Evolutionary conservation across 2,888 invertebrate genomes (phyloP).

Genomic region (Watsonalla binaria): DNA sequence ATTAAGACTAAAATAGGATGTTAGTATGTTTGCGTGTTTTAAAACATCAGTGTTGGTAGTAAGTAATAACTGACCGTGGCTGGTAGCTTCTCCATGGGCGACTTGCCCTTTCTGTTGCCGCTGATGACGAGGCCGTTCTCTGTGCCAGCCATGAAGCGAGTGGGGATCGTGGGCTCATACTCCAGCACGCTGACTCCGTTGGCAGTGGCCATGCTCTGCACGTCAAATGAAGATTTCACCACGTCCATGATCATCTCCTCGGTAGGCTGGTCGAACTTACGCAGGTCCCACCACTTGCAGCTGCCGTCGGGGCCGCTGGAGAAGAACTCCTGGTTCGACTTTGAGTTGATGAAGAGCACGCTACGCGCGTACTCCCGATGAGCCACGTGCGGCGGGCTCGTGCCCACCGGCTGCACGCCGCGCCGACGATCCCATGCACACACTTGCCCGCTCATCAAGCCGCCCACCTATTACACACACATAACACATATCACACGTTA

Average conservation of each 20-base stretch:
- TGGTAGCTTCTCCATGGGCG: conserved; percentile 81
- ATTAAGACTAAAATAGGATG: no score
- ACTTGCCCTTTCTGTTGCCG: conserved; percentile 85
- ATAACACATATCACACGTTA: background rate
- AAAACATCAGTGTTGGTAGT: background rate
- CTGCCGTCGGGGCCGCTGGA: conserved; percentile 94
- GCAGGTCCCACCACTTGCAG: conserved; percentile 88
- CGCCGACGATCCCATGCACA: conserved; percentile 87
- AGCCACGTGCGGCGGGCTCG: conserved; percentile 86
- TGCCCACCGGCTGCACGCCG: conserved; percentile 83
- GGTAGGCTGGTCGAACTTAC: conserved; percentile 80
- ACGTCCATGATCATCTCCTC: conserved; percentile 84
- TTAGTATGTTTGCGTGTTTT: no score
- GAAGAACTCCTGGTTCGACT: conserved; percentile 95
- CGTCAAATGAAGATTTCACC: conserved; percentile 70
- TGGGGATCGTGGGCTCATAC: conserved; percentile 85
- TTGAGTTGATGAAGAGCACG: conserved; percentile 93
- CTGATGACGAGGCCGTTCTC: conserved; percentile 82
- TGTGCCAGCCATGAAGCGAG: conserved; percentile 85
- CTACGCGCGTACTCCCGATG: conserved; percentile 92
- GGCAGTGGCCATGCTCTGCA: conserved; percentile 72
- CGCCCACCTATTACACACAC: conserved; percentile 61
- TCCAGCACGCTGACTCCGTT: conserved; percentile 81
- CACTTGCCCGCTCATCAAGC: conserved; percentile 83
- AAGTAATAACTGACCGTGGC: conserved; percentile 57